Evolutionary conservation across 2,888 invertebrate species (phyloP), one percentile per base, ranked within the genome.

Genomic region (Celastrina argiolus): DNA sequence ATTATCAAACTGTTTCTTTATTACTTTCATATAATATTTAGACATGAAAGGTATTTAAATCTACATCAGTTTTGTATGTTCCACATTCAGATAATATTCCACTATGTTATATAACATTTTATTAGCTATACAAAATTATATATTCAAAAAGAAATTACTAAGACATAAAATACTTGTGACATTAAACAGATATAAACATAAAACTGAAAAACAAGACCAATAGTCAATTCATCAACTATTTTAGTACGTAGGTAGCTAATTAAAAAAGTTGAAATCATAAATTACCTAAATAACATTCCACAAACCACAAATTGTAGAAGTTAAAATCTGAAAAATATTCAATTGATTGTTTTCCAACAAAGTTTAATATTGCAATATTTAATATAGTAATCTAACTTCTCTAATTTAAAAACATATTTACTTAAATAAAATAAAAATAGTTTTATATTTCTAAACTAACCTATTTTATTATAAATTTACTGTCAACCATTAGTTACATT

Each of bases 81-180:
- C 22, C 14, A 39, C 22, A 22, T 22, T 36, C 10, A 12, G 36
- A 34, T 61, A 22, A 36, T 36, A 36, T 36, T 36, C 12, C 18
- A 6, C 12, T 18, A 56, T 22, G 61, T 61, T 61, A 61, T 39
- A 61, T 61, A 61, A 61, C 61, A 36, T 39, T 51, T 51, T 51
- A 51, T 51, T 22, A 22, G 26, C 26, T 10, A 22, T 51, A 12
- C 26, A 5, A 26, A 51, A 51, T 51, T 5, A 22, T 12, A 5
- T 26, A 1, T 2, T 12, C 22, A 51, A 26, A 51, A 51, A 51
- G 22, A 22, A 51, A 22, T 51, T 51, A 51, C 5, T 4, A 12
- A 45, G 45, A 18, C 45, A 5, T 26, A 51, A 51, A 51, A 51
- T 51, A 51, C 22, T 36, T 8, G 22, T 51, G 22, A 51, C 3